A percentile compares a stretch with the other conserved stretches of the same genome.
phyloP scores from a whole-genome alignment of 2,113 vertebrate species.

The Psittacula cyanocephala region DNA sequence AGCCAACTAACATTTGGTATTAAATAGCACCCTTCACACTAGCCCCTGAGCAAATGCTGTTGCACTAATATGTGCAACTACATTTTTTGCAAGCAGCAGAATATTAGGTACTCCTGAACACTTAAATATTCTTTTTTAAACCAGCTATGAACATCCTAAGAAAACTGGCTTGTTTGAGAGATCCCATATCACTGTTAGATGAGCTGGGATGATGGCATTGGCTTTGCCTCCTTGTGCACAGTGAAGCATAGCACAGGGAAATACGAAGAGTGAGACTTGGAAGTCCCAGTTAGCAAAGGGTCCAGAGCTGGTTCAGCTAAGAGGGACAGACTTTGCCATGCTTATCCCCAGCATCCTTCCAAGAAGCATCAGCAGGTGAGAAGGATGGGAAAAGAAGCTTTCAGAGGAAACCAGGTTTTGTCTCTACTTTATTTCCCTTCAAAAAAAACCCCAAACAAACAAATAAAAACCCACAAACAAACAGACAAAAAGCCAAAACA shows the following conservation, averaged over 20 bases:
- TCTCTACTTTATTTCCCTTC: not conserved
- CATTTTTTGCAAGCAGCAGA: not conserved
- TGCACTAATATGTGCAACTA: not conserved
- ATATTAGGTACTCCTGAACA: not conserved
- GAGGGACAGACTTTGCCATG: not conserved
- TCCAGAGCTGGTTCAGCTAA: not conserved
- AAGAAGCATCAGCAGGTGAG: not conserved
- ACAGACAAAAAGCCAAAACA: not conserved
- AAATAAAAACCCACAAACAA: not conserved
- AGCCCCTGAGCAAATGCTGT: not conserved
- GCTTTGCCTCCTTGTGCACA: not conserved
- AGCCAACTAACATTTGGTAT: not conserved
- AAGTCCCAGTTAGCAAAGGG: not conserved
- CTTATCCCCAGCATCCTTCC: not conserved
- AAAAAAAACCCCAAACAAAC: not conserved
- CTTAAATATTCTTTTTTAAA: not conserved
- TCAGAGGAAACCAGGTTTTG: not conserved
- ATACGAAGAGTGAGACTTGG: not conserved
- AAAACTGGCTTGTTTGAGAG: not conserved
- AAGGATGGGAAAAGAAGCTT: not conserved
- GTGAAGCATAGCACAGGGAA: accelerated
- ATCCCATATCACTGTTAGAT: not conserved
- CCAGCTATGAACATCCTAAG: not conserved
- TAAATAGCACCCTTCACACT: not conserved
- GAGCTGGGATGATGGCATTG: not conserved